Evolutionary conservation across 1,140 invertebrate genomes (phyloP).

Genomic region (Ectropis grisescens): DNA sequence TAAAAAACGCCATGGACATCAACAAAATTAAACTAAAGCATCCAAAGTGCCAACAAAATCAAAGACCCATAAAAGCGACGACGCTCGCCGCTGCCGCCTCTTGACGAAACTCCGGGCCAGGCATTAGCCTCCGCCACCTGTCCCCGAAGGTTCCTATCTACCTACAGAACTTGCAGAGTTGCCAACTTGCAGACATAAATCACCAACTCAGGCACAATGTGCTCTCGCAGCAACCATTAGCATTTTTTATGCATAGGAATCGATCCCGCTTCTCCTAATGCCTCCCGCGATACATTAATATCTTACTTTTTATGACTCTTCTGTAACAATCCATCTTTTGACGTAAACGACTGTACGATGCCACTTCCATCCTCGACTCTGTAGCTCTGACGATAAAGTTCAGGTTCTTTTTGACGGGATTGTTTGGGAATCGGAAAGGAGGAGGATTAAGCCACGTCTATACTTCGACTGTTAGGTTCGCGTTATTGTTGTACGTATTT

Average conservation of each 20-base stretch:
- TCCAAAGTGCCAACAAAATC: too few species aligned
- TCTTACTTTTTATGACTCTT: conserved; percentile 70
- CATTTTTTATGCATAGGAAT: conserved; percentile 70
- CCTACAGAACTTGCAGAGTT: too few species aligned
- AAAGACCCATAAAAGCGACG: too few species aligned
- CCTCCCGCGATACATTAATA: conserved; percentile 70
- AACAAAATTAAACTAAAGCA: too few species aligned
- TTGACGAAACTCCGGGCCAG: too few species aligned
- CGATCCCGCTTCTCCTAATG: conserved; percentile 65
- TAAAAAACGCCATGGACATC: too few species aligned
- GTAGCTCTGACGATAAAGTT: conserved; percentile 9
- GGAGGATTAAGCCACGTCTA: conserved; percentile 9
- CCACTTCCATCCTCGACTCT: conserved; percentile 6
- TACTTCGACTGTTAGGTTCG: conserved; percentile 10
- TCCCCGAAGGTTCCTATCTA: too few species aligned
- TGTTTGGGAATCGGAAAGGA: conserved; percentile 1
- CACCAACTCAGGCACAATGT: conserved; percentile 35
- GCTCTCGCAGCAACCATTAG: conserved; percentile 58
- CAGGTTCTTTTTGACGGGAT: background rate
- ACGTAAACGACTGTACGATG: conserved; percentile 19
- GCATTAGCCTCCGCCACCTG: too few species aligned
- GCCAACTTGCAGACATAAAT: conserved; percentile 43
- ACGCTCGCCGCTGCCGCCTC: too few species aligned
- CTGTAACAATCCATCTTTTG: conserved; percentile 52
- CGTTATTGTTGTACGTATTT: too few species aligned